Conservation (phyloP, 2,888 invertebrate genomes). For the Agrenia bidenticulata region DNA sequence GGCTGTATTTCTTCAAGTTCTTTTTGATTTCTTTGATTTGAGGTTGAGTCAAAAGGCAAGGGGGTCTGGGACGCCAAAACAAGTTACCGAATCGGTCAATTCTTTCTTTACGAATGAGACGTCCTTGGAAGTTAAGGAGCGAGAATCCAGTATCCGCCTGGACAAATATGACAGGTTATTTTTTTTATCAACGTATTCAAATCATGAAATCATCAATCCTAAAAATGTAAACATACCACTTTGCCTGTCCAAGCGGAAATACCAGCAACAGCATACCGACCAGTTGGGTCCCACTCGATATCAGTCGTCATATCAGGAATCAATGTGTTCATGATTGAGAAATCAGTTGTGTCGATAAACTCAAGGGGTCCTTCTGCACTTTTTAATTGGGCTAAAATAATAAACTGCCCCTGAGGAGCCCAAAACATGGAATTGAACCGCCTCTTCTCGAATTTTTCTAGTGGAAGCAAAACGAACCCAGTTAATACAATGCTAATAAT, state of each 20-base stretch:
- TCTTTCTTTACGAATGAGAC: slow-evolving; percentile 74
- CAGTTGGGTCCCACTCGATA: slow-evolving; percentile 99
- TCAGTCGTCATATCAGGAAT: slow-evolving; percentile 91
- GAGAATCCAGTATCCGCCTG: slow-evolving; percentile 79
- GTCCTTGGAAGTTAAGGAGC: slow-evolving; percentile 96
- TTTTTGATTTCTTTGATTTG: slow-evolving; percentile 94
- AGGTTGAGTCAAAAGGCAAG: slow-evolving; percentile 76
- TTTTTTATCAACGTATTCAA: neutral
- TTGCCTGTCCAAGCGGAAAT: slow-evolving; percentile 95
- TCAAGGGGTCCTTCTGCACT: slow-evolving; percentile 85
- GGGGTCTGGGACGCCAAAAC: slow-evolving; percentile 92
- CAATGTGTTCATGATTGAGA: slow-evolving; percentile 88
- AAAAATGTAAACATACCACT: slow-evolving; percentile 59
- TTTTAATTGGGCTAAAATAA: slow-evolving; percentile 86
- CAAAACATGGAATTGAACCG: slow-evolving; percentile 87
- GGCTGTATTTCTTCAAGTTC: slow-evolving; percentile 94
- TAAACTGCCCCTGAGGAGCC: slow-evolving; percentile 93
- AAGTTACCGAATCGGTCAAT: slow-evolving; percentile 92
- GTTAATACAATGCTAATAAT: neutral
- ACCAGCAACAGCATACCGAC: slow-evolving; percentile 91
- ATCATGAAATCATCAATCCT: neutral
- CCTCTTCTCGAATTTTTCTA: slow-evolving; percentile 72
- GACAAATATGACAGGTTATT: neutral
- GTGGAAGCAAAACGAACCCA: slow-evolving; percentile 1
- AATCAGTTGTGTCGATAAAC: slow-evolving; percentile 93